These are phyloP conservation scores for Phenganax stokvisi DNA, from an alignment of 92 coral and sea anemone species.

Conservation along the genomic window DNA sequence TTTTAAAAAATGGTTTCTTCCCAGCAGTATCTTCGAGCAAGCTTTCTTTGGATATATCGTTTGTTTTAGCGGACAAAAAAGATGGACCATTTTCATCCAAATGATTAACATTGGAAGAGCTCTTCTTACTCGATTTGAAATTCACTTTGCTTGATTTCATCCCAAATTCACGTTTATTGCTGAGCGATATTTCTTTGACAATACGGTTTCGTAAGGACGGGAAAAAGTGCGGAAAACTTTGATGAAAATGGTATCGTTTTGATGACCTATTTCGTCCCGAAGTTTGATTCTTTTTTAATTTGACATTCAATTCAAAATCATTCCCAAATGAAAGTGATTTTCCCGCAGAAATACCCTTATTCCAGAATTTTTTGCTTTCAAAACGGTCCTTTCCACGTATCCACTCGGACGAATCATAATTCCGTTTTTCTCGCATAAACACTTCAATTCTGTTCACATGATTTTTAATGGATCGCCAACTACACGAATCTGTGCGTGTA, in stretches of 20 bases:
- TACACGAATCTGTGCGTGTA: background rate
- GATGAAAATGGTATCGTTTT: background rate
- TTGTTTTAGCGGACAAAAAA: background rate
- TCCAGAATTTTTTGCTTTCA: background rate
- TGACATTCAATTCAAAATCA: too few relatives aligned
- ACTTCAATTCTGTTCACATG: background rate
- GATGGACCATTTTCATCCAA: background rate
- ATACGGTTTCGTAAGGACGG: background rate
- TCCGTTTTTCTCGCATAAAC: background rate
- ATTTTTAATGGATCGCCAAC: background rate
- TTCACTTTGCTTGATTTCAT: too few relatives aligned
- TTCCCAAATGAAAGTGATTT: background rate
- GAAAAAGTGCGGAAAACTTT: background rate
- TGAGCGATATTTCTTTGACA: background rate
- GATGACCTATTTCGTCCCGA: background rate
- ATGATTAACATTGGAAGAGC: too few relatives aligned
- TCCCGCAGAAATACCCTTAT: background rate
- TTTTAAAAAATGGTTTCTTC: background rate
- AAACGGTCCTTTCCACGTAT: background rate
- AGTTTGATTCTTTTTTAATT: background rate
- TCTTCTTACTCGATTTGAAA: too few relatives aligned
- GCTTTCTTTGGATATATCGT: background rate
- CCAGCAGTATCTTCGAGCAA: background rate
- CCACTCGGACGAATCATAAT: background rate
- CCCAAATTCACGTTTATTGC: too few relatives aligned